Percentiles rank a stretch among this genome's conserved stretches.
phyloP scores from a whole-genome alignment of 2,888 invertebrate genomes.

The Galerucella pusilla region DNA sequence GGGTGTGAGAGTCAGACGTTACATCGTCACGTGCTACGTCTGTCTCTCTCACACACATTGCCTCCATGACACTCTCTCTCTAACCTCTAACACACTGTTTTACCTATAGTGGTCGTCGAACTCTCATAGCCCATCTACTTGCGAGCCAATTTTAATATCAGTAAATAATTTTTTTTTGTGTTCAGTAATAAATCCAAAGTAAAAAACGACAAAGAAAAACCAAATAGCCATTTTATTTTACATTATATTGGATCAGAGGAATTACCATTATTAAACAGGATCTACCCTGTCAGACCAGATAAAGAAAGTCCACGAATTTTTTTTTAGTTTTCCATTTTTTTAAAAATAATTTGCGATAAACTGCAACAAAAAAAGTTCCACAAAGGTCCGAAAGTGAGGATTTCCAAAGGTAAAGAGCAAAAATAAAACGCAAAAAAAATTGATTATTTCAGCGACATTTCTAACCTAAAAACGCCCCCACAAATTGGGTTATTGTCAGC shows the following conservation, averaged over 20 bases:
- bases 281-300: conserved; percentile 11
- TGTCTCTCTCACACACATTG: too few species aligned
- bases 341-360: neutral
- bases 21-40: too few species aligned
- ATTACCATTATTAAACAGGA: neutral
- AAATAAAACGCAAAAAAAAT: neutral
- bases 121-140: too few species aligned
- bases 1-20: too few species aligned
- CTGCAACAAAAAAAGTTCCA: conserved; percentile 15
- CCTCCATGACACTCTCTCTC: too few species aligned
- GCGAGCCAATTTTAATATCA: conserved; percentile 1
- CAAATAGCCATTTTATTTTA: conserved; percentile 13
- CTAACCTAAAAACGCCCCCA: neutral
- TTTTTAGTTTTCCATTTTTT: too few species aligned
- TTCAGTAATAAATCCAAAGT: neutral
- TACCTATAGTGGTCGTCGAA: too few species aligned
- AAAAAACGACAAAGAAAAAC: conserved; percentile 4
- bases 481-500: neutral
- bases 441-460: neutral
- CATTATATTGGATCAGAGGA: neutral
- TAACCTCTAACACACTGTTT: too few species aligned
- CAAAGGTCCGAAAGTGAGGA: conserved; percentile 8
- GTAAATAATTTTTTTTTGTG: conserved; percentile 2
- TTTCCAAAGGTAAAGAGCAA: neutral
- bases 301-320: neutral